Conservation (phyloP, 1,140 invertebrate species). For the Diuraphis noxia region DNA sequence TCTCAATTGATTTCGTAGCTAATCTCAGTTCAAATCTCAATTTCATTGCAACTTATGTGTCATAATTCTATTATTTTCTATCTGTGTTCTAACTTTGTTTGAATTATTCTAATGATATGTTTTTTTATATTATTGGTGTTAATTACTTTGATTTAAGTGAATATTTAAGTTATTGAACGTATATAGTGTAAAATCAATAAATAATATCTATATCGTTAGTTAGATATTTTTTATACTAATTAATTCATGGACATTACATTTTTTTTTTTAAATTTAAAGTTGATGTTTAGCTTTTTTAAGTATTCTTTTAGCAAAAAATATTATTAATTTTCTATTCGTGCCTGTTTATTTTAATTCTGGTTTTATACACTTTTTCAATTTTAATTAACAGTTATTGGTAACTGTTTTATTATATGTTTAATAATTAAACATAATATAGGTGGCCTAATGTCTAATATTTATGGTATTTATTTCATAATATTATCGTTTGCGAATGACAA, state of each 20-base stretch:
- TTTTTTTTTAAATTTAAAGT: background rate
- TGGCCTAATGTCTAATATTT: too few relatives aligned
- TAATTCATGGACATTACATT: background rate
- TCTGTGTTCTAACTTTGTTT: background rate
- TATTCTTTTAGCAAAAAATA: background rate
- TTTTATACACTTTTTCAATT: background rate
- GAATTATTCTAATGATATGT: background rate
- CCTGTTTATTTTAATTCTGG: background rate
- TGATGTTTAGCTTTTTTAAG: background rate
- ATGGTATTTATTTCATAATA: too few relatives aligned
- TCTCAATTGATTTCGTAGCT: background rate
- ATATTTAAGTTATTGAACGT: background rate
- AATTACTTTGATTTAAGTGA: background rate
- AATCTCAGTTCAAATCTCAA: background rate
- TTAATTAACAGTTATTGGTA: background rate
- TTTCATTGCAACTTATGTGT: background rate
- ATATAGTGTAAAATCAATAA: background rate
- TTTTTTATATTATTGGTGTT: background rate
- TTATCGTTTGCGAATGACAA: background rate
- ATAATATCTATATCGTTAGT: background rate
- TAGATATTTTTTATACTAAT: background rate
- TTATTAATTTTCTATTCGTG: background rate
- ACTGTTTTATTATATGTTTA: background rate
- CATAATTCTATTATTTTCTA: background rate
- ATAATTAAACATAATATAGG: too few relatives aligned